These are phyloP conservation scores for Machimus atricapillus DNA, from an alignment of 2,888 invertebrate species.

Conservation along the genomic window DNA sequence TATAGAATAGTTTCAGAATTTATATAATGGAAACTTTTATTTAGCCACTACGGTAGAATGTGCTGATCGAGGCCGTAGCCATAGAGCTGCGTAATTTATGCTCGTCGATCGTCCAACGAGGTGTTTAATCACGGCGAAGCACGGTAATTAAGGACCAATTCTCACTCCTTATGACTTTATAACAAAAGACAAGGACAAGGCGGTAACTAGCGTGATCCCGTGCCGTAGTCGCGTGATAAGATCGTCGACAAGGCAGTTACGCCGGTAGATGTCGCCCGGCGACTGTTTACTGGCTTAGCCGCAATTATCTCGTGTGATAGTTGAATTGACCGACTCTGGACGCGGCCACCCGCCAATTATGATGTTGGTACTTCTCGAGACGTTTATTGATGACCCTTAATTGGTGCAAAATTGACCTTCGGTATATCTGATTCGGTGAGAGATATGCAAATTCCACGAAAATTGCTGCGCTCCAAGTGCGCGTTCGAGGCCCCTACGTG, in stretches of 20 bases:
- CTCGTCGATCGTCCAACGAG: background rate
- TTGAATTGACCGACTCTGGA: background rate
- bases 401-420: slow-evolving; percentile 15
- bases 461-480: background rate
- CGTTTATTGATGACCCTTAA: slow-evolving; percentile 36
- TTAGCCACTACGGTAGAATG: background rate
- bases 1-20: background rate
- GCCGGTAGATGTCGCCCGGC: slow-evolving; percentile 15
- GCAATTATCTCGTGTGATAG: slow-evolving; percentile 20
- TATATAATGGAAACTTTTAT: background rate
- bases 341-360: background rate
- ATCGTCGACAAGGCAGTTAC: slow-evolving; percentile 3
- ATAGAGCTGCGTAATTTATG: slow-evolving; percentile 20
- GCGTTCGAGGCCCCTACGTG: background rate
- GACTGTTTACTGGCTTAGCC: background rate
- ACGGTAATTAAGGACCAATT: slow-evolving; percentile 31
- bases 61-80: background rate
- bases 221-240: background rate
- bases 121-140: slow-evolving; percentile 26
- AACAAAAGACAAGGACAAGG: background rate
- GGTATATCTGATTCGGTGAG: background rate
- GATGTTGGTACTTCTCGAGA: background rate
- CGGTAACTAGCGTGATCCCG: background rate
- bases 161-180: slow-evolving; percentile 23
- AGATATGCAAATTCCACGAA: slow-evolving; percentile 15